Conservation (phyloP, 1,140 invertebrate species). For the Nymphalis io region DNA sequence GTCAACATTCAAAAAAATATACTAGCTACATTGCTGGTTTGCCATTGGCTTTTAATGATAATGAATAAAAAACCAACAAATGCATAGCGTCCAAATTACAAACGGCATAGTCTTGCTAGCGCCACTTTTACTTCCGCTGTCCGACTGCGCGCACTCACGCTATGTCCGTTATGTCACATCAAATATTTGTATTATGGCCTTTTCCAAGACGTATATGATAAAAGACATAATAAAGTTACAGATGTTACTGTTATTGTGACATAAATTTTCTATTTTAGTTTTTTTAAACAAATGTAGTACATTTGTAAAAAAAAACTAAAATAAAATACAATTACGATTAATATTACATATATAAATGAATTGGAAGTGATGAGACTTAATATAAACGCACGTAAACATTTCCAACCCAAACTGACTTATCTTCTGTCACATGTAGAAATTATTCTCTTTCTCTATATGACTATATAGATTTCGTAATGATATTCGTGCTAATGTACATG, state of each 20-base stretch:
- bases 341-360: no score
- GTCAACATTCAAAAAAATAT: not conserved
- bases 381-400: no score
- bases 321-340: no score
- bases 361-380: no score
- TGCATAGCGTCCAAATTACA: slow-evolving; percentile 14
- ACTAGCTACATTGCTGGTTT: not conserved
- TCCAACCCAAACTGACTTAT: no score
- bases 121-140: slow-evolving; percentile 46
- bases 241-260: not conserved
- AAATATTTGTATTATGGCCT: not conserved
- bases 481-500: no score
- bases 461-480: no score
- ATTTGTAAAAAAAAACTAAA: no score
- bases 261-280: no score
- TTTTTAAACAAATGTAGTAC: no score
- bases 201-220: not conserved
- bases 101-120: not conserved
- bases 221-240: not conserved
- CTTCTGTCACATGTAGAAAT: no score
- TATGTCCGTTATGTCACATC: not conserved
- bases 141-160: not conserved
- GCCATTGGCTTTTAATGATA: slow-evolving; percentile 5
- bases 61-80: not conserved
- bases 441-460: no score